Evolutionary conservation across 2,113 vertebrate genomes (phyloP).

Genomic region (Carassius carassius): DNA sequence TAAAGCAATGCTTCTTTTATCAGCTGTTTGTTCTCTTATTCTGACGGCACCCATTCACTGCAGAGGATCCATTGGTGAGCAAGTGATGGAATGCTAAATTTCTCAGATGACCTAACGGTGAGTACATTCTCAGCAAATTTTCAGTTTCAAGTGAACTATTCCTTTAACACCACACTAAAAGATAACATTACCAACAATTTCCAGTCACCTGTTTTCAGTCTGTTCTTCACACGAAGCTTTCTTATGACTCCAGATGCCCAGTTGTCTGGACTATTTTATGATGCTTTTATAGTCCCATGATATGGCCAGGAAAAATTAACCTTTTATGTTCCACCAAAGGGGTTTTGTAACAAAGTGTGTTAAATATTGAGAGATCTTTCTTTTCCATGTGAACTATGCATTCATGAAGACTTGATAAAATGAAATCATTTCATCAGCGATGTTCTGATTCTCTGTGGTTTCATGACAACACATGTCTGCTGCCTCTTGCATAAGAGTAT

Average conservation of each 20-base stretch:
- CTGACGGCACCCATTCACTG: background rate
- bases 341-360: background rate
- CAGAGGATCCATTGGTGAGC: background rate
- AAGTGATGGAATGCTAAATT: background rate
- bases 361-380: background rate
- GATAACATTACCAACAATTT: no score
- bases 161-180: background rate
- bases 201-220: background rate
- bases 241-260: no score
- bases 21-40: no score
- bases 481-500: constrained; percentile 66
- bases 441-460: background rate
- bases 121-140: background rate
- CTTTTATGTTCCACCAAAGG: background rate
- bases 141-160: background rate
- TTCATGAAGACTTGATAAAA: background rate
- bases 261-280: background rate
- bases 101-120: background rate
- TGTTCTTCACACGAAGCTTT: no score
- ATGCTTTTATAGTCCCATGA: background rate
- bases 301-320: background rate
- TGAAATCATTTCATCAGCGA: background rate
- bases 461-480: constrained; percentile 22
- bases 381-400: background rate
- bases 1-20: background rate